phyloP scores from a whole-genome alignment of 2,888 invertebrate genomes.

The Mechanitis messenoides region DNA sequence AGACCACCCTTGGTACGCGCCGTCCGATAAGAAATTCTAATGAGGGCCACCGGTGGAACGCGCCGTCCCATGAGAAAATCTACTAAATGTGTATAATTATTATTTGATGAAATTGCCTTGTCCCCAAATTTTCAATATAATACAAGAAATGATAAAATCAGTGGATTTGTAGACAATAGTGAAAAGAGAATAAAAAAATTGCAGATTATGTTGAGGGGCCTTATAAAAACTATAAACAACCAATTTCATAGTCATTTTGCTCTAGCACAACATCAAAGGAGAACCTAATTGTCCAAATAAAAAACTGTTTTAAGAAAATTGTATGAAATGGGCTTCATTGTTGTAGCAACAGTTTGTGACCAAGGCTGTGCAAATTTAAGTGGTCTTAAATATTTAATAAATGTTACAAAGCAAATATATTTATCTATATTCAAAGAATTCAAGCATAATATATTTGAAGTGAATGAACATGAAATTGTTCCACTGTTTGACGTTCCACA shows the following conservation, averaged over 20 bases:
- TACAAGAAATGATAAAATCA: slow-evolving; percentile 14
- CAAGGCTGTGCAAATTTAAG: slow-evolving; percentile 26
- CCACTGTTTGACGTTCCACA: slow-evolving; percentile 2
- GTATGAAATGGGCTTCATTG: slow-evolving; percentile 17
- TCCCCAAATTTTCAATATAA: slow-evolving; percentile 18
- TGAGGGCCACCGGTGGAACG: too few relatives aligned
- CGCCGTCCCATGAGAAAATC: slow-evolving; percentile 18
- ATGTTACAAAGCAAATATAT: slow-evolving; percentile 6
- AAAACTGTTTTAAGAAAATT: slow-evolving; percentile 18
- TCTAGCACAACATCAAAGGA: slow-evolving; percentile 20
- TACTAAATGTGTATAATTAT: slow-evolving; percentile 13
- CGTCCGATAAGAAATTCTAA: too few relatives aligned
- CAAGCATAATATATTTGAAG: background rate
- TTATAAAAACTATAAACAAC: slow-evolving; percentile 23
- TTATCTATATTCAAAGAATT: background rate
- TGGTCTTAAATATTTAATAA: slow-evolving; percentile 20
- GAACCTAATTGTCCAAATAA: slow-evolving; percentile 15
- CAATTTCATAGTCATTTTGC: slow-evolving; percentile 25
- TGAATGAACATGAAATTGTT: background rate
- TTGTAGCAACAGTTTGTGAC: slow-evolving; percentile 28
- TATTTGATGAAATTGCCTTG: slow-evolving; percentile 21
- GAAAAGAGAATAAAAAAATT: slow-evolving; percentile 9
- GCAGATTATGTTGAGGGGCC: slow-evolving; percentile 27
- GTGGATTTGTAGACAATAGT: slow-evolving; percentile 15
- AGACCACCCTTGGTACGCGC: too few relatives aligned